A percentile compares a stretch with the other conserved stretches of the same genome.
phyloP scores from a whole-genome alignment of 2,797 vertebrate species.

The Nyctibius grandis region DNA sequence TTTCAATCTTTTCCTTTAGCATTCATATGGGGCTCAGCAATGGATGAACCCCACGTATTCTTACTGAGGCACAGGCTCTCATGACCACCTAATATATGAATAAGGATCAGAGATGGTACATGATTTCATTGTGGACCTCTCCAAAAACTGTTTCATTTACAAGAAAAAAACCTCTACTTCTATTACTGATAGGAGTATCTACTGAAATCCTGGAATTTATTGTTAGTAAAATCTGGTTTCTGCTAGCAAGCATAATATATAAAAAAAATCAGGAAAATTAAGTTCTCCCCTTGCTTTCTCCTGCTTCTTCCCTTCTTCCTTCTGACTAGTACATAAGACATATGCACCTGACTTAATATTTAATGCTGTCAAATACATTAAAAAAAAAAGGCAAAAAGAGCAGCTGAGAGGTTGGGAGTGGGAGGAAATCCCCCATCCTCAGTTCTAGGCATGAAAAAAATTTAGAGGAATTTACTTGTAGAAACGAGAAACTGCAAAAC shows the following conservation, averaged over 20 bases:
- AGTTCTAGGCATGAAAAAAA: background rate
- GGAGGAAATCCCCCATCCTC: background rate
- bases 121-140: background rate
- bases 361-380: background rate
- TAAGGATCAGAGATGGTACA: background rate
- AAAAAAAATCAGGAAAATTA: background rate
- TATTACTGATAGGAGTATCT: background rate
- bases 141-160: background rate
- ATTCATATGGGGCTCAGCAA: background rate
- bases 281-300: background rate
- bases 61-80: background rate
- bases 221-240: background rate
- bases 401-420: background rate
- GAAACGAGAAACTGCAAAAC: background rate
- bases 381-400: background rate
- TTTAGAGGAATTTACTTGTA: background rate
- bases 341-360: background rate
- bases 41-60: background rate
- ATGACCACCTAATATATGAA: background rate
- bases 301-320: background rate
- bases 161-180: background rate
- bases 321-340: background rate
- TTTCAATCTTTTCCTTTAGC: background rate
- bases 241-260: background rate
- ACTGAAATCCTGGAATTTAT: background rate